Evolutionary conservation across 2,888 invertebrate genomes (phyloP).

Genomic region (Rhaphigaster nebulosa): DNA sequence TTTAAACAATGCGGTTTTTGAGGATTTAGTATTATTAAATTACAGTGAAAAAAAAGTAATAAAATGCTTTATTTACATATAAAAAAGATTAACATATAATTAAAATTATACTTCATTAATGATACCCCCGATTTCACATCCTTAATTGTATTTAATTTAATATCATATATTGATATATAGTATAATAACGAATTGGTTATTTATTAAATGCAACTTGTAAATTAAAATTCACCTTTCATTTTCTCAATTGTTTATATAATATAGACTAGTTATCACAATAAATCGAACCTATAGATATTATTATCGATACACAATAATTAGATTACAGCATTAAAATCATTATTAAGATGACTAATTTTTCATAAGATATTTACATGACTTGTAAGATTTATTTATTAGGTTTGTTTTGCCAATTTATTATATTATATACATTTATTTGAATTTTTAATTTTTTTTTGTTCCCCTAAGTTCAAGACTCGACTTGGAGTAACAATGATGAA

Average conservation of each 20-base stretch:
- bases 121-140: neutral
- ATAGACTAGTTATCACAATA: slow-evolving; percentile 22
- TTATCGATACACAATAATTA: neutral
- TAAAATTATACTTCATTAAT: neutral
- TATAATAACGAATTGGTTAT: neutral
- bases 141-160: neutral
- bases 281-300: neutral
- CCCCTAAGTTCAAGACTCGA: neutral
- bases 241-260: neutral
- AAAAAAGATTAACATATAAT: neutral
- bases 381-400: neutral
- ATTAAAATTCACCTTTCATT: neutral
- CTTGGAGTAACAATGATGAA: neutral
- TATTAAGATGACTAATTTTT: neutral
- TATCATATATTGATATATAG: neutral
- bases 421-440: neutral
- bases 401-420: neutral
- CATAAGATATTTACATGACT: neutral
- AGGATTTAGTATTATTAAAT: neutral
- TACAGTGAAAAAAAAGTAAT: neutral
- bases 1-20: too few species aligned
- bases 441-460: neutral
- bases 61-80: slow-evolving; percentile 31
- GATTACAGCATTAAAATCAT: neutral
- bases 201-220: neutral